Evolutionary conservation across 2,888 invertebrate species (phyloP), one percentile per base, ranked within the genome.

Genomic region (Catonia carolina): DNA sequence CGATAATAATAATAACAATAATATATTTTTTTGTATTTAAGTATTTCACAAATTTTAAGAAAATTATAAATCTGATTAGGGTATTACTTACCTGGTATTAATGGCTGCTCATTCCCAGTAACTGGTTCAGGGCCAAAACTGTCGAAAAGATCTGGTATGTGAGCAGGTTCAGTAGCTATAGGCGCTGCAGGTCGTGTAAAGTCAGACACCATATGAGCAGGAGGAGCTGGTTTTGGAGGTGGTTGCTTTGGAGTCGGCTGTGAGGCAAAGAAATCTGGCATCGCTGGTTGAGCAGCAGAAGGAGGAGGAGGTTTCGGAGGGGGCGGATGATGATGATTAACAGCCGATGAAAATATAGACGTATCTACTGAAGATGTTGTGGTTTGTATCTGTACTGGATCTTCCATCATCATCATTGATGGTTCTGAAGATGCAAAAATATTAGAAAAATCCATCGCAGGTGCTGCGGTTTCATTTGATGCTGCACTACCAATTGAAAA

Each of bases 401-500:
- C n/a, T n/a, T n/a, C n/a, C n/a, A n/a, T 36, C 18, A 18, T 14
- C n/a, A 27, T 27, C 14, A 4, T 20, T 7, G 42, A 27, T n/a
- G 51, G 50, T 27, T 54, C 36, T 10, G 50, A 23, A 8, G 54
- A 56, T 10, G 39, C 31, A 27, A 53, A 56, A 33, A 60, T 53
- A 3, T 39, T 41, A n/a, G 31, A 39, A 15, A 23, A 53, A 31
- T 31, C 37, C 3, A 23, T 52, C 20, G 15, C 15, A 1, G 75
- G 71, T 1, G 74, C 58, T 41, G 63, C 74, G 60, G 75, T 75
- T 3, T 75, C 75, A 1, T 68, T 71, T 4, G 72, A 67, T 10
- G 75, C 73, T 59, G 74, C 74, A n/a, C 62, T 60, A 1, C 69
- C 69, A 15, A 71, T 70, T 50, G 74, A 74, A 3, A 74, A 76